These are phyloP conservation scores for Chrysina gloriosa DNA, from an alignment of 2,888 invertebrate genomes.

Conservation along the genomic window DNA sequence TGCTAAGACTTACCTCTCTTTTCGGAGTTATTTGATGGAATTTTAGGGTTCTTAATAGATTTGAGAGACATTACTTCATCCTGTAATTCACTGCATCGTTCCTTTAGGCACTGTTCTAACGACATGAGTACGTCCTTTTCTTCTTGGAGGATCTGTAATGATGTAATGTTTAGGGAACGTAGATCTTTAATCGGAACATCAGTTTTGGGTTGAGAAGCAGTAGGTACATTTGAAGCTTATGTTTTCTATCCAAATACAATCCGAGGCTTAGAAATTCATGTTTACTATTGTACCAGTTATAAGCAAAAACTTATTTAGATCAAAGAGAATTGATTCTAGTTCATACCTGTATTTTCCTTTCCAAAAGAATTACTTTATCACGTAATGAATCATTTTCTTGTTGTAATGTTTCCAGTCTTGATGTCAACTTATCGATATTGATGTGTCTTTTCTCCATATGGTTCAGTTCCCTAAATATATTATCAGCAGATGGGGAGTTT, in stretches of 20 bases:
- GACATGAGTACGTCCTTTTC: slow-evolving; percentile 80
- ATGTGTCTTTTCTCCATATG: slow-evolving; percentile 82
- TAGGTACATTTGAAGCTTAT: too few relatives aligned
- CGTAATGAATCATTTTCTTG: slow-evolving; percentile 74
- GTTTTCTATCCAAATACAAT: too few relatives aligned
- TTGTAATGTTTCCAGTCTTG: slow-evolving; percentile 77
- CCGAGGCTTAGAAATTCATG: too few relatives aligned
- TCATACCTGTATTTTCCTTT: slow-evolving; percentile 76
- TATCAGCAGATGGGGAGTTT: slow-evolving; percentile 73
- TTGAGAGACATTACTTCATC: slow-evolving; percentile 75
- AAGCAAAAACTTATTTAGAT: slow-evolving; percentile 46
- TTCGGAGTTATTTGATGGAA: slow-evolving; percentile 56
- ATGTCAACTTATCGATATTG: slow-evolving; percentile 81
- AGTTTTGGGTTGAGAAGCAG: not conserved
- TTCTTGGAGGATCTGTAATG: slow-evolving; percentile 75
- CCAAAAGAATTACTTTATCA: slow-evolving; percentile 76
- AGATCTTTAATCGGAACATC: not conserved
- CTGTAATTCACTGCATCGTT: slow-evolving; percentile 80
- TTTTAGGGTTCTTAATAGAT: slow-evolving; percentile 66
- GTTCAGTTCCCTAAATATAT: slow-evolving; percentile 76
- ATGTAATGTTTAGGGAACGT: not conserved
- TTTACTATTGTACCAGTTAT: not conserved
- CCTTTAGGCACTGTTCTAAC: slow-evolving; percentile 79
- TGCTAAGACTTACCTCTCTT: slow-evolving; percentile 41
- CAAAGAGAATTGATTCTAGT: not conserved